These are phyloP conservation scores for Diarsia brunnea DNA, from an alignment of 2,888 invertebrate species.

Conservation along the genomic window DNA sequence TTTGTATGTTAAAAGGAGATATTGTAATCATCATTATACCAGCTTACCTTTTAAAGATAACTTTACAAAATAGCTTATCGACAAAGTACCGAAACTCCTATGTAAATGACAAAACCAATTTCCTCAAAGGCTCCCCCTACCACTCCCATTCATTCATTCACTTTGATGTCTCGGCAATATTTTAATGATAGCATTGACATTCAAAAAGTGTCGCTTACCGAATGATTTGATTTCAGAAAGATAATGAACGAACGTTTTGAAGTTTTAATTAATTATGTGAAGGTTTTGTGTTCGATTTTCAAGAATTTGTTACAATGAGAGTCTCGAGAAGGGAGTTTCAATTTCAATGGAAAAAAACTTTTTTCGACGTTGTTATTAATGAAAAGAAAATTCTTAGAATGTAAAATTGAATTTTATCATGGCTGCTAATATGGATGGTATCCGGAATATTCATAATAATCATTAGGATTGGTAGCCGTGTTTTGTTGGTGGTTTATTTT, in stretches of 20 bases:
- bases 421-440: conserved; percentile 13
- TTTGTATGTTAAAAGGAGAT: conserved; percentile 1
- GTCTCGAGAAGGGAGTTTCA: conserved; percentile 44
- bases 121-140: conserved; percentile 33
- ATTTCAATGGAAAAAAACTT: conserved; percentile 56
- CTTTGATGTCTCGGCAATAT: conserved; percentile 77
- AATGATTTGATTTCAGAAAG: conserved; percentile 76
- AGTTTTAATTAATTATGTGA: conserved; percentile 64
- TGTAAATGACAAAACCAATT: conserved; percentile 51
- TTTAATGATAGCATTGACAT: conserved; percentile 81
- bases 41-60: conserved; percentile 40
- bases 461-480: background rate
- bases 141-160: conserved; percentile 71
- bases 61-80: conserved; percentile 43
- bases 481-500: background rate
- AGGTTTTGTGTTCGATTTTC: conserved; percentile 51
- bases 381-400: conserved; percentile 46
- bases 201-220: conserved; percentile 74
- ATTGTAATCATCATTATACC: conserved; percentile 4
- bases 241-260: conserved; percentile 70
- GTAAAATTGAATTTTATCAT: conserved; percentile 29
- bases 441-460: background rate
- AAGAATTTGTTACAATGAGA: conserved; percentile 57
- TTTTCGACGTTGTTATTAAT: conserved; percentile 29
- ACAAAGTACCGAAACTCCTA: conserved; percentile 28